A percentile compares a stretch with the other conserved stretches of the same genome.
These are phyloP conservation scores for Solenopsis fugax DNA, from an alignment of 1,140 invertebrate species.

Conservation along the genomic window DNA sequence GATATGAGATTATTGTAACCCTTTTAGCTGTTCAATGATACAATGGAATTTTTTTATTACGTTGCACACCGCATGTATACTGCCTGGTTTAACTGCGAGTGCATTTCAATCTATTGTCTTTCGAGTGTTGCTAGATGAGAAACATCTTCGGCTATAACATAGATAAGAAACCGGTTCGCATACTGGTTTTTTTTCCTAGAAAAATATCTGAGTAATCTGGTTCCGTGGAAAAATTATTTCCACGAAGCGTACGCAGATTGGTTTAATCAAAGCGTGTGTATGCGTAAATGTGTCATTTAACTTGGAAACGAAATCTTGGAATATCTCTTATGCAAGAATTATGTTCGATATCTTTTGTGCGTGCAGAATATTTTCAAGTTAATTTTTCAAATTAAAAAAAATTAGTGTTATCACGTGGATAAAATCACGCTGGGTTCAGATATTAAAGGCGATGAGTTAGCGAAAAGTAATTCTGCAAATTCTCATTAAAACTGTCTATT, in stretches of 20 bases:
- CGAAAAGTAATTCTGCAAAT: not conserved
- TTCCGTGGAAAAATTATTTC: constrained; percentile 21
- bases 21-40: not conserved
- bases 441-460: not conserved
- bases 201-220: constrained; percentile 49
- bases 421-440: not conserved
- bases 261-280: too few species aligned
- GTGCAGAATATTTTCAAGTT: not conserved
- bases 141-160: not conserved
- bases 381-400: not conserved
- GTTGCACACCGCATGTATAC: not conserved
- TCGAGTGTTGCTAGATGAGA: not conserved
- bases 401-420: not conserved
- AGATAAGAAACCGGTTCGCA: constrained; percentile 33
- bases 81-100: not conserved
- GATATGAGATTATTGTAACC: not conserved
- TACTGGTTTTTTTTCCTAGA: constrained; percentile 42
- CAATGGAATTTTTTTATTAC: not conserved
- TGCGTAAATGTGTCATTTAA: constrained; percentile 5
- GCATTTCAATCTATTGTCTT: not conserved
- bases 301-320: not conserved
- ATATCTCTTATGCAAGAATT: constrained; percentile 14
- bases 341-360: not conserved
- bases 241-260: not conserved
- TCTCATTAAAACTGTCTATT: constrained; percentile 24